phyloP scores from a whole-genome alignment of 2,888 invertebrate genomes.

The Brachycybe producta region DNA sequence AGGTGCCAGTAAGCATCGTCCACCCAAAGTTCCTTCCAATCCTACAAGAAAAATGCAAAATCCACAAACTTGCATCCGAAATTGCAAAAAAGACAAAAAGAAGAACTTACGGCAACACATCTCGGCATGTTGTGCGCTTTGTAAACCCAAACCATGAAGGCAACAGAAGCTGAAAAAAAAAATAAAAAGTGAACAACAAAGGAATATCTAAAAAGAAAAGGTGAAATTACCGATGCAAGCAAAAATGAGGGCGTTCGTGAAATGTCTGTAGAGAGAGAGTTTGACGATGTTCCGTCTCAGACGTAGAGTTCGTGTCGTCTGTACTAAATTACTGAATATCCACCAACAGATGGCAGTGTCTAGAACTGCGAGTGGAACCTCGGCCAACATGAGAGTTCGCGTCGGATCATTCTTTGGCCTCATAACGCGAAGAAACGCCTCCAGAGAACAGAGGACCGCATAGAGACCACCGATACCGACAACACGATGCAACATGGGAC shows the following conservation, averaged over 20 bases:
- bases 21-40: constrained; percentile 86
- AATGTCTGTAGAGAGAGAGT: constrained; percentile 63
- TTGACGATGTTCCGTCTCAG: constrained; percentile 81
- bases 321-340: constrained; percentile 61
- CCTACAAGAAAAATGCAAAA: constrained; percentile 36
- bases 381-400: constrained; percentile 56
- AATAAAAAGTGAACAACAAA: neutral
- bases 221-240: constrained; percentile 51
- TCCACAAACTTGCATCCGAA: neutral
- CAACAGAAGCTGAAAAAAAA: constrained; percentile 52
- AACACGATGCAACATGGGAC: constrained; percentile 75
- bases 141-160: constrained; percentile 87
- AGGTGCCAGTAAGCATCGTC: constrained; percentile 94
- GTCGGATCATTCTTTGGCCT: constrained; percentile 48
- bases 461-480: constrained; percentile 70
- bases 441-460: constrained; percentile 69
- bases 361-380: constrained; percentile 70
- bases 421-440: constrained; percentile 66
- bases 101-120: constrained; percentile 56
- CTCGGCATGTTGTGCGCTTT: constrained; percentile 56
- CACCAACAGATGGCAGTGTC: constrained; percentile 78
- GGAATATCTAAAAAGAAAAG: neutral
- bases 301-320: constrained; percentile 76
- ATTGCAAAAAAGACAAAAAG: neutral
- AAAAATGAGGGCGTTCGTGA: constrained; percentile 85